Evolutionary conservation across 2,113 vertebrate species (phyloP).

Genomic region (Leptodactylus fuscus): DNA sequence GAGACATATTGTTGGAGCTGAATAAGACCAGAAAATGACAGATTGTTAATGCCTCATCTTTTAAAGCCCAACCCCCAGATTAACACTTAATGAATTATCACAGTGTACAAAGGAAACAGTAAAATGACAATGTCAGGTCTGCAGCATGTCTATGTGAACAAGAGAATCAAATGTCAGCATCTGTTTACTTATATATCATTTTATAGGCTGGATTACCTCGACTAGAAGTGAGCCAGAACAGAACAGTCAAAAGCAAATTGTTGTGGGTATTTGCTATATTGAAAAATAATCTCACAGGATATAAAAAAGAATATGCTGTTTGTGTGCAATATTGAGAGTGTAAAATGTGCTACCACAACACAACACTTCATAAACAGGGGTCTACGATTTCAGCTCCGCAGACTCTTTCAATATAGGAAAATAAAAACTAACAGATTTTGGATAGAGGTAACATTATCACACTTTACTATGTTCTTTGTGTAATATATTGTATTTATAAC

Average conservation of each 20-base stretch:
- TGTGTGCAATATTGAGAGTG: not conserved
- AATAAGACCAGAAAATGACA: no score
- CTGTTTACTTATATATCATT: not conserved
- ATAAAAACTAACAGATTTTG: not conserved
- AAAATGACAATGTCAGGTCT: not conserved
- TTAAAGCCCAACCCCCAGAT: not conserved
- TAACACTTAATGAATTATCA: no score
- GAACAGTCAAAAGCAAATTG: not conserved
- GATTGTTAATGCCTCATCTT: not conserved
- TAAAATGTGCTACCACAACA: constrained; percentile 28
- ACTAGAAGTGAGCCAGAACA: not conserved
- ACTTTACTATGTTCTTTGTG: not conserved
- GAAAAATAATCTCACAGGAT: constrained; percentile 19
- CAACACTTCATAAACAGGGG: constrained; percentile 30
- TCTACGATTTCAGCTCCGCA: constrained; percentile 12
- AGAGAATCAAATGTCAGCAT: not conserved
- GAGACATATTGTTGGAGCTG: no score
- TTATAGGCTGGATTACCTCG: not conserved
- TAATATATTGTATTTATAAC: not conserved
- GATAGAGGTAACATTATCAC: constrained; percentile 7
- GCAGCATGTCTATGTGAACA: not conserved
- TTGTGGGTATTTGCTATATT: constrained; percentile 17
- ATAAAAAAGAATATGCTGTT: constrained; percentile 14
- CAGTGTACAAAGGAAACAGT: not conserved
- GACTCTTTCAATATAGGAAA: not conserved